These are phyloP conservation scores for Anisognathus igniventris DNA, from an alignment of 2,797 vertebrate genomes.

Conservation along the genomic window DNA sequence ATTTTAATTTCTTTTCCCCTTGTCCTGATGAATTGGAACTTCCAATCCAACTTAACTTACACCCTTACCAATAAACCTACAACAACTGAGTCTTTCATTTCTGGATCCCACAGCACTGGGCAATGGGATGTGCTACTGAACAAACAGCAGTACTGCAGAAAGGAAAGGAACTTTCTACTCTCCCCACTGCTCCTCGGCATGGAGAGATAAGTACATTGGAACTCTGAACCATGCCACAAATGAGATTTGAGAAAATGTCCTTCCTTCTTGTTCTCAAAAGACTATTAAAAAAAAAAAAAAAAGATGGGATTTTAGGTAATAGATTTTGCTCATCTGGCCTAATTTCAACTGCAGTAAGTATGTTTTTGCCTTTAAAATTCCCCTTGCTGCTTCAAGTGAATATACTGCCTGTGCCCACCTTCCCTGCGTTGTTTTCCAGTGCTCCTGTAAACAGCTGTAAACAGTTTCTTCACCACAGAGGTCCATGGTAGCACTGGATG, in stretches of 20 bases:
- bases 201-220: neutral
- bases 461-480: neutral
- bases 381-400: neutral
- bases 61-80: neutral
- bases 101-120: neutral
- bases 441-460: constrained; percentile 3
- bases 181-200: neutral
- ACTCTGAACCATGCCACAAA: neutral
- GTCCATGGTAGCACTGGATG: neutral
- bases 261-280: neutral
- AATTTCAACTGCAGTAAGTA: neutral
- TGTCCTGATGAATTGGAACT: neutral
- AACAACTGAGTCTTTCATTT: constrained; percentile 25
- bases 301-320: neutral
- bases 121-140: neutral
- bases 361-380: neutral
- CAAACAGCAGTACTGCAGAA: neutral
- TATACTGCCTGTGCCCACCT: neutral
- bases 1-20: neutral
- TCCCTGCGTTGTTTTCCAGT: neutral
- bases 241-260: neutral
- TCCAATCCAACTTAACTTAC: neutral
- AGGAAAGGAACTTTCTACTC: neutral
- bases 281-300: neutral
- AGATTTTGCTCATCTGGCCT: neutral